phyloP scores from a whole-genome alignment of 1,140 invertebrate species.

The Drosophila virilis region DNA sequence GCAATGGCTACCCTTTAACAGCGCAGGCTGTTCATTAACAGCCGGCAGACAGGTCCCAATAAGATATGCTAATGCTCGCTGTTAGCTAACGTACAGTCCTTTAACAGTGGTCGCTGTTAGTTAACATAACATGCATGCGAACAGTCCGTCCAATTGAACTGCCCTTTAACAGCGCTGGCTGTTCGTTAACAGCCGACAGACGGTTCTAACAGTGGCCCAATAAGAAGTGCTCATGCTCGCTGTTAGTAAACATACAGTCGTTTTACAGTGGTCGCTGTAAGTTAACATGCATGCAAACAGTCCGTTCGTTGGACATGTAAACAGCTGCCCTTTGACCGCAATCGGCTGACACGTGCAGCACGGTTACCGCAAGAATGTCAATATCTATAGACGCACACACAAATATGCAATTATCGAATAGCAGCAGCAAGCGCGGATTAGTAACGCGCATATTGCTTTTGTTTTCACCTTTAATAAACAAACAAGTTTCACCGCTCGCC shows the following conservation, averaged over 20 bases:
- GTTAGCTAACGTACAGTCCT: background rate
- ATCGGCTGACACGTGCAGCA: background rate
- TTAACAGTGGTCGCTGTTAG: slow-evolving; percentile 6
- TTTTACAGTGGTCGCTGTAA: slow-evolving; percentile 2
- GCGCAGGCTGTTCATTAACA: background rate
- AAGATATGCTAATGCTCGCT: background rate
- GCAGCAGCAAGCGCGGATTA: background rate
- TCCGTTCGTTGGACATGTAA: background rate
- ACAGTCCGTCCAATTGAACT: background rate
- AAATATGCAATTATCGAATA: slow-evolving; percentile 3
- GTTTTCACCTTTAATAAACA: slow-evolving; percentile 10
- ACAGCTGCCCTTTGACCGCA: background rate
- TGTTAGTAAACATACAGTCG: background rate
- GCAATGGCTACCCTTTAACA: slow-evolving; percentile 4
- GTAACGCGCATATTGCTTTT: slow-evolving; percentile 4
- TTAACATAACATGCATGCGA: background rate
- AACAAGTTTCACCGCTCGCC: slow-evolving; percentile 24
- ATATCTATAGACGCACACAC: background rate
- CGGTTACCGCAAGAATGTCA: background rate
- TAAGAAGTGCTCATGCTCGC: background rate
- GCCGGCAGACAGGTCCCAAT: too few relatives aligned
- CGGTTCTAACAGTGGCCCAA: too few relatives aligned
- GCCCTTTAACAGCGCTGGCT: background rate
- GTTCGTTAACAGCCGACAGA: background rate
- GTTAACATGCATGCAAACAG: background rate